phyloP scores from a whole-genome alignment of 2,888 invertebrate species.

The Scaptodrosophila latifasciaeformis region DNA sequence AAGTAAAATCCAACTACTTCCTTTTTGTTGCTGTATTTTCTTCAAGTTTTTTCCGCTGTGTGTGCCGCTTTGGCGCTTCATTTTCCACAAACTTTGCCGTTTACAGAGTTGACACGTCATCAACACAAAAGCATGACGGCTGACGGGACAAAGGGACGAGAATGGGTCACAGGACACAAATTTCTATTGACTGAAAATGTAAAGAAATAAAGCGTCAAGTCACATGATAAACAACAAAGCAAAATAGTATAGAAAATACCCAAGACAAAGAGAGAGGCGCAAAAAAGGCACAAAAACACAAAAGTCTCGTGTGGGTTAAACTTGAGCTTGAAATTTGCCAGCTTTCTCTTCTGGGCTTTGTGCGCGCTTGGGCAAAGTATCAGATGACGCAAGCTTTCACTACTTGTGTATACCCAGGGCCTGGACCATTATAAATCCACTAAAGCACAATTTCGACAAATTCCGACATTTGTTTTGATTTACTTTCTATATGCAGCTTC shows the following conservation, averaged over 20 bases:
- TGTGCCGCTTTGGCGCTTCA: slow-evolving; percentile 52
- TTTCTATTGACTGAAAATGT: slow-evolving; percentile 38
- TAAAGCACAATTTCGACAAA: neutral
- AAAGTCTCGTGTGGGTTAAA: slow-evolving; percentile 30
- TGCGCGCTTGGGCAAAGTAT: slow-evolving; percentile 26
- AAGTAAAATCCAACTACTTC: slow-evolving; percentile 45
- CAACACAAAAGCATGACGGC: slow-evolving; percentile 45
- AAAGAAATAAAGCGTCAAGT: slow-evolving; percentile 38
- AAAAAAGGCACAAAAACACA: slow-evolving; percentile 25
- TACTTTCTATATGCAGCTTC: slow-evolving; percentile 19
- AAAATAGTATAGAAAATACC: slow-evolving; percentile 9
- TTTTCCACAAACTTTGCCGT: slow-evolving; percentile 52
- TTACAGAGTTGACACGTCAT: slow-evolving; percentile 61
- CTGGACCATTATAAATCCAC: slow-evolving; percentile 35
- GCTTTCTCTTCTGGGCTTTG: slow-evolving; percentile 14
- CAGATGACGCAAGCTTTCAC: no score
- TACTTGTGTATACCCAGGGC: neutral
- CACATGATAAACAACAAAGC: slow-evolving; percentile 50
- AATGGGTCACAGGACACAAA: slow-evolving; percentile 32
- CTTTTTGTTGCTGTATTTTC: slow-evolving; percentile 19
- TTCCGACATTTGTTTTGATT: slow-evolving; percentile 34
- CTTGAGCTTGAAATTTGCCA: slow-evolving; percentile 46
- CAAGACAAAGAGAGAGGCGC: neutral
- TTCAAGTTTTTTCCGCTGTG: slow-evolving; percentile 24
- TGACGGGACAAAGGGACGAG: no score